phyloP scores from a whole-genome alignment of 2,113 vertebrate species.

The Peromyscus leucopus region DNA sequence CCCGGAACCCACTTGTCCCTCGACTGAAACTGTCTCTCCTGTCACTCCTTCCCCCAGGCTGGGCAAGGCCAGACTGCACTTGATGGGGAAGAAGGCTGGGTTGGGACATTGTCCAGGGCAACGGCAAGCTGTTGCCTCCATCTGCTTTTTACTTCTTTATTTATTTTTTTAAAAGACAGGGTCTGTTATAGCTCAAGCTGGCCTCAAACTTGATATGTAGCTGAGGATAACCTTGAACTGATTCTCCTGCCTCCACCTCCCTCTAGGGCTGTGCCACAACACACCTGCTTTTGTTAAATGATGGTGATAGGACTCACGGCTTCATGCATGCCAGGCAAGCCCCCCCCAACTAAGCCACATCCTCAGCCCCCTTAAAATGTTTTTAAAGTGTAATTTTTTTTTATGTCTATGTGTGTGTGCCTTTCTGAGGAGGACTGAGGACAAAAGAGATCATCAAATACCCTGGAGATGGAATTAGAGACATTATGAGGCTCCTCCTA shows the following conservation, averaged over 20 bases:
- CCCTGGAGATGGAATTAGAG: not conserved
- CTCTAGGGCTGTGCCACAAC: not conserved
- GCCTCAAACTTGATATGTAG: not conserved
- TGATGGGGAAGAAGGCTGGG: not conserved
- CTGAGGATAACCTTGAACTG: not conserved
- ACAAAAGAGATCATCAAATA: not conserved
- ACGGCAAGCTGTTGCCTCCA: not conserved
- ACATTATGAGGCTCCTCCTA: not conserved
- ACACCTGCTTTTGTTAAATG: not conserved
- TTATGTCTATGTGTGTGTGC: not conserved
- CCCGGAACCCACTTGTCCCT: not conserved
- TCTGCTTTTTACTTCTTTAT: not conserved
- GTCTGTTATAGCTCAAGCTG: not conserved
- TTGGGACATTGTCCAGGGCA: not conserved
- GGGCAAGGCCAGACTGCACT: not conserved
- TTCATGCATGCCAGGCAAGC: not conserved
- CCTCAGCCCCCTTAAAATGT: not conserved
- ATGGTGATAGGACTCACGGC: not conserved
- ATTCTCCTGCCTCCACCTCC: not conserved
- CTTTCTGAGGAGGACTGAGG: not conserved
- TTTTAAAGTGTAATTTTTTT: not conserved
- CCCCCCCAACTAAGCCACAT: not conserved
- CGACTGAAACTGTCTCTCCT: not conserved
- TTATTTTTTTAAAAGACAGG: not conserved
- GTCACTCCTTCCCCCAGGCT: not conserved